Base-by-base conservation (phyloP, 2,113 vertebrate species). In the Scomber scombrus region DNA sequence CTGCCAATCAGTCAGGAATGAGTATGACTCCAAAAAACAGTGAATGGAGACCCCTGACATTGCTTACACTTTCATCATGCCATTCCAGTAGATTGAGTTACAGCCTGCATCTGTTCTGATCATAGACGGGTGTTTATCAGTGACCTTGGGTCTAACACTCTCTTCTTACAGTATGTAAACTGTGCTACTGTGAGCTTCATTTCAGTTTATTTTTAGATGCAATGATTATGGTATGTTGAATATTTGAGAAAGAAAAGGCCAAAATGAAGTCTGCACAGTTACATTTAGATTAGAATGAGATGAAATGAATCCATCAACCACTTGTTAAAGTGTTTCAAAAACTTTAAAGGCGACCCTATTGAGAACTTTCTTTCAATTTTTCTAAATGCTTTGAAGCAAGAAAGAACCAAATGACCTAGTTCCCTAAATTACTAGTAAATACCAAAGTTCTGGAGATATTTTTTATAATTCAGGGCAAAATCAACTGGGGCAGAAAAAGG, bases 111-210 rank as follows among this genome's bases (percentile, higher is more conserved):
- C 78, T 65, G 66, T 43, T 56, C 47, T 31, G 12, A 49, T 78
- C 13, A 56, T 2, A 5, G 43, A 7, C 19, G 14, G 18, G 71
- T 73, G 64, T 81, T 77, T 68, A 77, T 49, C 34, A 21, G 43
- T 85, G 90, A 93, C 92, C 92, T 94, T 94, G 71, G 71, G 34
- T 40, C 54, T 10, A n/a, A 73, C 50, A 29, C 19, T 21, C 49
- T 21, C 12, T 43, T 65, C 14, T 52, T 29, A 15, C 55, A 71
- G 15, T 50, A 57, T 46, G 29, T n/a, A 15, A 46, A 15, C 65
- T 49, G 56, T 81, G 43, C 62, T 49, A 21, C 46, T 51, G 76
- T 57, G 40, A 34, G 62, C 68, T 66, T 82, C 56, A 69, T 69
- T 29, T 21, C 18, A 51, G 68, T 54, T 64, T 76, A 83, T 84